A percentile compares a stretch with the other conserved stretches of the same genome.
Evolutionary conservation across 2,888 invertebrate species (phyloP).

Genomic region (Gastrophysa polygoni): DNA sequence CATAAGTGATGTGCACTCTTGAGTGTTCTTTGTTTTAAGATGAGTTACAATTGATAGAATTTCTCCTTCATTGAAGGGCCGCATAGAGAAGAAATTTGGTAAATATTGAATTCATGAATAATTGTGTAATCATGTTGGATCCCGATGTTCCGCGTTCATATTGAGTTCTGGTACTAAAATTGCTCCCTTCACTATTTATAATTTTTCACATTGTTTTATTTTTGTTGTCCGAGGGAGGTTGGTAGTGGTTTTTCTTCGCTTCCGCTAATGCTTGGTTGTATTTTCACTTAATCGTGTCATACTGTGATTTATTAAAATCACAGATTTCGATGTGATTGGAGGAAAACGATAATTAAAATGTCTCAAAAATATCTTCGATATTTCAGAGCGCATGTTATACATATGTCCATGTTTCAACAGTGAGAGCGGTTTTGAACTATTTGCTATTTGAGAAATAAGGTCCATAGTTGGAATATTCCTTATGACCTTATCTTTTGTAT

Average conservation of each 20-base stretch:
- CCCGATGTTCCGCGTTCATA: not conserved
- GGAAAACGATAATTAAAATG: not conserved
- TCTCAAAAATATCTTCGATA: not conserved
- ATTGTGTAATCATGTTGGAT: not conserved
- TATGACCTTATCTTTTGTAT: no score
- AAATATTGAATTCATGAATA: not conserved
- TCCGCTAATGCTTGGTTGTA: not conserved
- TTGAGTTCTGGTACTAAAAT: not conserved
- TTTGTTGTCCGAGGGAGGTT: not conserved
- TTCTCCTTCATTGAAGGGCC: conserved; percentile 2
- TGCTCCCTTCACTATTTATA: not conserved
- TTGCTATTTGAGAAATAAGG: no score
- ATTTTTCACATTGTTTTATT: not conserved
- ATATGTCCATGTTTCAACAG: not conserved
- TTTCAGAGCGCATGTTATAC: not conserved
- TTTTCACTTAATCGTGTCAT: not conserved
- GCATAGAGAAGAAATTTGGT: not conserved
- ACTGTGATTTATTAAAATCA: not conserved
- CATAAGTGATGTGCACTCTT: not conserved
- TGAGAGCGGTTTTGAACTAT: no score
- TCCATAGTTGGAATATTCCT: no score
- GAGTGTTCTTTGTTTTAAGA: conserved; percentile 1
- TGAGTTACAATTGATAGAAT: not conserved
- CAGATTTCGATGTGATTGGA: not conserved
- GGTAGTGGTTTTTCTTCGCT: not conserved